Percentiles rank a stretch among this genome's conserved stretches.
Conservation (phyloP, 1,140 invertebrate species). For the Penaeus vannamei region DNA sequence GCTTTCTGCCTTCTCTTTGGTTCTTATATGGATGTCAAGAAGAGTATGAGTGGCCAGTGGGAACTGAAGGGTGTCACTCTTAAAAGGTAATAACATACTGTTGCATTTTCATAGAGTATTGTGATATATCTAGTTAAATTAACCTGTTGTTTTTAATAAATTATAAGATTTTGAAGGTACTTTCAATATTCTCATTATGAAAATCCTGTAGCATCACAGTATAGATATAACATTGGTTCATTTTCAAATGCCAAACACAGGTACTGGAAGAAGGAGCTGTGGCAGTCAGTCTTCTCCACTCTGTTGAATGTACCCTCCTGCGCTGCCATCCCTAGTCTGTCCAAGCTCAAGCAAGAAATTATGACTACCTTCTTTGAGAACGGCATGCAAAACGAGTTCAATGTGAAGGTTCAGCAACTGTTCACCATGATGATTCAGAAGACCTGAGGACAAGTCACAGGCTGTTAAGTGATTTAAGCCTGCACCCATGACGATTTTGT, state of each 20-base stretch:
- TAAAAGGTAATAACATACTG: conserved; percentile 58
- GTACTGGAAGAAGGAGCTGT: conserved; percentile 67
- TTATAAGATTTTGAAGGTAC: not conserved
- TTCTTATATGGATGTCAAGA: conserved; percentile 87
- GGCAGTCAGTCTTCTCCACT: conserved; percentile 68
- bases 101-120: not conserved
- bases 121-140: not conserved
- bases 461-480: not conserved
- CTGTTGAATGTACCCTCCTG: conserved; percentile 69
- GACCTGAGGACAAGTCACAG: no score
- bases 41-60: conserved; percentile 73
- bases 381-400: conserved; percentile 44
- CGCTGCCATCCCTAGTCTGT: conserved; percentile 66
- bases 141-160: not conserved
- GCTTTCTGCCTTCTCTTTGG: conserved; percentile 89
- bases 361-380: conserved; percentile 53
- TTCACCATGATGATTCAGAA: not conserved
- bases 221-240: not conserved
- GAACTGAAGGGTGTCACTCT: conserved; percentile 51
- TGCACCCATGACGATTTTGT: not conserved
- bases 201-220: no score
- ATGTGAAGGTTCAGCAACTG: not conserved
- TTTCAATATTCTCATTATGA: no score
- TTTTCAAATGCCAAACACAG: conserved; percentile 42
- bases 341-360: conserved; percentile 40